phyloP scores from a whole-genome alignment of 2,888 invertebrate species.

The Catocala sponsa region DNA sequence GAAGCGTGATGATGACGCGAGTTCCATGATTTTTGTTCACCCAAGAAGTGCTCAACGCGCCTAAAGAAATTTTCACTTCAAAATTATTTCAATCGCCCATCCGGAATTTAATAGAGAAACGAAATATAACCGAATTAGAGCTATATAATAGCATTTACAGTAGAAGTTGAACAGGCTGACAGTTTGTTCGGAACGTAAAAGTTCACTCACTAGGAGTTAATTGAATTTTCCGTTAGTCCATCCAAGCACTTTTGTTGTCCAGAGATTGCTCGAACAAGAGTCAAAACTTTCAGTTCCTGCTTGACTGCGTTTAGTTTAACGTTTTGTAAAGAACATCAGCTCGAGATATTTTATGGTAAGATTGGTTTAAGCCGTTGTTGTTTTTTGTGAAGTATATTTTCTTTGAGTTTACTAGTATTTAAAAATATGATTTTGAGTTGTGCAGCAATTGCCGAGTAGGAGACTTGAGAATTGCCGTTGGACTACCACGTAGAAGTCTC shows the following conservation, averaged over 20 bases:
- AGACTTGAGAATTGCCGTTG: too few relatives aligned
- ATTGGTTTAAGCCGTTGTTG: too few relatives aligned
- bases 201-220: conserved; percentile 32
- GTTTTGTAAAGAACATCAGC: background rate
- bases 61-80: too few relatives aligned
- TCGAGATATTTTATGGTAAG: conserved; percentile 4
- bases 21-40: too few relatives aligned
- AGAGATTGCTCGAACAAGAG: background rate
- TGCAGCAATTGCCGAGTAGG: too few relatives aligned
- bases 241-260: conserved; percentile 1
- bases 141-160: background rate
- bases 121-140: background rate
- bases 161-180: conserved; percentile 1
- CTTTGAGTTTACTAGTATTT: too few relatives aligned
- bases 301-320: background rate
- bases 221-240: conserved; percentile 31
- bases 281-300: background rate
- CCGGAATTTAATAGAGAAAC: background rate
- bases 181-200: conserved; percentile 7
- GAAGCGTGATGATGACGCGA: too few relatives aligned
- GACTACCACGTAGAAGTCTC: too few relatives aligned
- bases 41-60: too few relatives aligned
- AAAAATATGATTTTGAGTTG: too few relatives aligned
- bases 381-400: too few relatives aligned
- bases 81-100: too few relatives aligned